phyloP scores from a whole-genome alignment of 2,113 vertebrate genomes.

The Cyanistes caeruleus region DNA sequence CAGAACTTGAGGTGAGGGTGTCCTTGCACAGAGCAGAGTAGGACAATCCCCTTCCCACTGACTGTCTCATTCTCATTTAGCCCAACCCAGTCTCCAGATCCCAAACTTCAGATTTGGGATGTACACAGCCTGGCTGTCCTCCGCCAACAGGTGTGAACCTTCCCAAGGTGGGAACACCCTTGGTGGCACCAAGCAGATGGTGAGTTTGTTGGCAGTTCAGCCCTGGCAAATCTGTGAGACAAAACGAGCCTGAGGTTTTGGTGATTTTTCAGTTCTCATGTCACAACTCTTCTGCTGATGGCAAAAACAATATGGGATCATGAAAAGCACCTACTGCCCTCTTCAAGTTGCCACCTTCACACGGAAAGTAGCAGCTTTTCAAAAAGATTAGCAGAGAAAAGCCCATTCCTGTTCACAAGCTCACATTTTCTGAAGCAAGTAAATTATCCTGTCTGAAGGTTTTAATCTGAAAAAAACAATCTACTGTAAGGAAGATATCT shows the following conservation, averaged over 20 bases:
- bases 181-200: neutral
- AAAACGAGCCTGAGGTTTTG: neutral
- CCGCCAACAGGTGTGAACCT: neutral
- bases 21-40: fast-evolving
- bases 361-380: neutral
- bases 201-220: neutral
- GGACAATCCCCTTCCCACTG: neutral
- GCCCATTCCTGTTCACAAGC: neutral
- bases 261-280: neutral
- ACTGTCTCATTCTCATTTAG: fast-evolving
- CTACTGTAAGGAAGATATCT: neutral
- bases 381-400: neutral
- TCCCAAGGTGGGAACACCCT: neutral
- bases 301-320: neutral
- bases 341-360: neutral
- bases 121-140: neutral
- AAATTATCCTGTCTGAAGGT: neutral
- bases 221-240: neutral
- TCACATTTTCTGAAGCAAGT: neutral
- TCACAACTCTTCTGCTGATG: neutral
- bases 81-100: neutral
- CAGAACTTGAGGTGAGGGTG: fast-evolving
- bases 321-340: neutral
- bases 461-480: neutral
- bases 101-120: neutral